These are phyloP conservation scores for Polydrusus pterygomalis DNA, from an alignment of 2,888 invertebrate genomes.

Conservation along the genomic window DNA sequence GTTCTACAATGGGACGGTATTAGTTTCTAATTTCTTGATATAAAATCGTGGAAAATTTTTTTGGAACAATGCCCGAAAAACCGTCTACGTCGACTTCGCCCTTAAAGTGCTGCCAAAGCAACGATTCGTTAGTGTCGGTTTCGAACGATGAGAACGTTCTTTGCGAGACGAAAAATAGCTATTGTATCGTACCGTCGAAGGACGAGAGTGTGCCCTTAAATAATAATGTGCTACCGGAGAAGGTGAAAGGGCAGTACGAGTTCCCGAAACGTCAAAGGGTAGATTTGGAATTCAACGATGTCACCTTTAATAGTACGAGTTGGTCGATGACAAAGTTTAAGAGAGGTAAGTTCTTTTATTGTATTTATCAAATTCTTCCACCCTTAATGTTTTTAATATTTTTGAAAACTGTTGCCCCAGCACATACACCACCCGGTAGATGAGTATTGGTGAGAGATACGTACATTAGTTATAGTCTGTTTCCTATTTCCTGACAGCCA, in stretches of 20 bases:
- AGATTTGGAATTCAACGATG: constrained; percentile 80
- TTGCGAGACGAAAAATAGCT: constrained; percentile 57
- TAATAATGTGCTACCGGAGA: constrained; percentile 59
- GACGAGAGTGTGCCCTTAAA: constrained; percentile 56
- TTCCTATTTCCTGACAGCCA: no score
- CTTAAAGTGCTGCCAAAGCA: constrained; percentile 67
- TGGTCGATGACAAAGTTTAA: constrained; percentile 66
- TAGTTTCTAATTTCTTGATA: constrained; percentile 3
- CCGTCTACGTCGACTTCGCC: constrained; percentile 55
- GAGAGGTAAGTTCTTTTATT: constrained; percentile 61
- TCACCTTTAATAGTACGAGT: constrained; percentile 78
- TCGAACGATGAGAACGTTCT: constrained; percentile 59
- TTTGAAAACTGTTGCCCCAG: no score
- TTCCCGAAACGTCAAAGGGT: constrained; percentile 78
- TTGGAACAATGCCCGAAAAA: constrained; percentile 37
- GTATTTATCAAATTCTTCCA: not conserved
- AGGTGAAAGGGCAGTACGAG: constrained; percentile 67
- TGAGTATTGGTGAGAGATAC: no score
- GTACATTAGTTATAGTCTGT: no score
- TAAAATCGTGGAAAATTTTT: not conserved
- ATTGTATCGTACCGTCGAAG: constrained; percentile 49
- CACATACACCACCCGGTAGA: no score
- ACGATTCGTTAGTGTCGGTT: constrained; percentile 63
- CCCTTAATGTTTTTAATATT: no score
- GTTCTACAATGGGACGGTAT: constrained; percentile 16